Evolutionary conservation across 2,888 invertebrate species (phyloP), one percentile per base, ranked within the genome.

Genomic region (Odontothrips loti): DNA sequence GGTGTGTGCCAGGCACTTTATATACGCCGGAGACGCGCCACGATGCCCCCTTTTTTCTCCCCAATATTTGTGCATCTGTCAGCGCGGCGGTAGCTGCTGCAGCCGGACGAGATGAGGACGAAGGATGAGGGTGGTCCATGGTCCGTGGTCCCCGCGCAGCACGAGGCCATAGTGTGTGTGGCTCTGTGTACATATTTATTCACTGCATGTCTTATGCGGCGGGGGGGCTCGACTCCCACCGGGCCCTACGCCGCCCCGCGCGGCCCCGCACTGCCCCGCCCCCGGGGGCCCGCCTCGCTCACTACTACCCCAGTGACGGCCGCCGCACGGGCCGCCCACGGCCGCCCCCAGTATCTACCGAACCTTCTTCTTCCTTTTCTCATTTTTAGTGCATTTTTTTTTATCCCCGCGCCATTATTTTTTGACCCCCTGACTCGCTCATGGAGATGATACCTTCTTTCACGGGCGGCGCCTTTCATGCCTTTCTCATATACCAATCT

Each of bases 151-250:
- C 68, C 23, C 68, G 23, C 23, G 68, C 68, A 23, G 68, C 68
- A 75, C 68, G 68, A 27, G 68, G 23, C 68, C 23, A 11, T 27
- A 27, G 68, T 23, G 68, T 68, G 58, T 58, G 58, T 15, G 58
- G 58, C 68, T 75, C 68, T 75, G 68, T 75, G 68, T 75, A 75
- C 68, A 75, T 75, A 75, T 75, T 75, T 75, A 75, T 75, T 75
- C 68, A 75, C 68, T 75, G 68, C 68, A 75, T 75, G 68, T 75
- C 68, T 75, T 75, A 75, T 75, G 27, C 23, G 51, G 51, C 51
- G 9, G 51, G 15, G 20, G 51, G 51, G 58, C 58, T 58, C 15
- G 58, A 17, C 58, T 17, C 20, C 20, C 58, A 20, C 17, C 17
- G 20, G 20, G 6, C 20, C 20, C 20, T 58, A 6, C 20, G 20